Base-by-base conservation (phyloP, 2,113 vertebrate genomes). In the Calonectris borealis region DNA sequence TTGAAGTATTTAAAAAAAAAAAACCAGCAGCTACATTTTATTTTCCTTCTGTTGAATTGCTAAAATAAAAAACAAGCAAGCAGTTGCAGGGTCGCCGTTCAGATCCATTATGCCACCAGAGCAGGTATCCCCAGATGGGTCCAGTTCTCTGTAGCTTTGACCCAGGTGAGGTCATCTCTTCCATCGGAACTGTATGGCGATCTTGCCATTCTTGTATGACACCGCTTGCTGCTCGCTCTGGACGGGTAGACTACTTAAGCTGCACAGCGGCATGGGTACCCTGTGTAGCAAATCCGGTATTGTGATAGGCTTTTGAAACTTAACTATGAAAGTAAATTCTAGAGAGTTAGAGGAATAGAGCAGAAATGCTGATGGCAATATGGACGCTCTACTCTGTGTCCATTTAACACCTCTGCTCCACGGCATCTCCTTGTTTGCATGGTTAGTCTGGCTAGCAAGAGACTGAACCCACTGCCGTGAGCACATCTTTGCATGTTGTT, bases 381-480 rank as follows among this genome's bases (percentile, higher is more conserved):
- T 3, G 14, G 76, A 32, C 10, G 2, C 7, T 20, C 42, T 46
- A 10, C 26, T 84, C 26, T 25, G 38, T 68, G 44, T 38, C 61
- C 38, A 3, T 83, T 62, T 83, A 10, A 34, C 36, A 38, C 20
- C 48, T 85, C 61, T 52, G 31, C 22, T 88, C 17, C 21, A 8
- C 0, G 1, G n/a, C 4, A 1, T 24, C 62, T 75, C 25, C 17
- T 34, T 77, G 27, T 68, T 90, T 42, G 18, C 5, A 0, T 44
- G 26, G 16, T 71, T 62, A 7, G 13, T 46, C 29, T 79, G 75
- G n/a, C 61, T 34, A 6, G 10, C 15, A 7, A 62, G 49, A 70
- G 38, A 12, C 32, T 42, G n/a, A 66, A 32, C 29, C 24, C 6
- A 0, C 46, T 81, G 55, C 19, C 0, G 1, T 6, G 24, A 20